These are phyloP conservation scores for Lepisosteus osseus DNA, from an alignment of 2,113 vertebrate species.

Conservation along the genomic window DNA sequence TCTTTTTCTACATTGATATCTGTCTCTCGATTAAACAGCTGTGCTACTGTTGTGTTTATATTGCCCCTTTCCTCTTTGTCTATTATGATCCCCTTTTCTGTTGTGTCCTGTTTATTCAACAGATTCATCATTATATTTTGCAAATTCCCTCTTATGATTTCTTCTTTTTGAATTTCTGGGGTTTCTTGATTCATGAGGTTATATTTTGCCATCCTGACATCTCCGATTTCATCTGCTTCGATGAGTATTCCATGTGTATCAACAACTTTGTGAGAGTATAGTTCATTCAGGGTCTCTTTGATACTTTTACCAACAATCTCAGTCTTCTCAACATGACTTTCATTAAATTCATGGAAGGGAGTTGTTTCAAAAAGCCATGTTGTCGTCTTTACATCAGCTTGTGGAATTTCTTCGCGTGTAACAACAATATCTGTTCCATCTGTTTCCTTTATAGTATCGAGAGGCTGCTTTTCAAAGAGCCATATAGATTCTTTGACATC, in stretches of 20 bases:
- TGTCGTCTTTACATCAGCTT: constrained; percentile 81
- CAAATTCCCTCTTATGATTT: constrained; percentile 77
- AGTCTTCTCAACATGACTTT: constrained; percentile 65
- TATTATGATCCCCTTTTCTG: constrained; percentile 64
- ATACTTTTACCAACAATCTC: constrained; percentile 85
- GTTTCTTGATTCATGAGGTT: constrained; percentile 79
- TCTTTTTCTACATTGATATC: constrained; percentile 68
- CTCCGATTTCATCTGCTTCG: constrained; percentile 83
- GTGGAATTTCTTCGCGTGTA: constrained; percentile 71
- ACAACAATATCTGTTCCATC: constrained; percentile 53
- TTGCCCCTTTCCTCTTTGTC: constrained; percentile 82
- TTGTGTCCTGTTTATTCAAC: constrained; percentile 64
- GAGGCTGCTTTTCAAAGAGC: constrained; percentile 86
- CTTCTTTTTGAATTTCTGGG: constrained; percentile 84
- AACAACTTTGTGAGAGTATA: constrained; percentile 79
- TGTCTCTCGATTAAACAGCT: constrained; percentile 73
- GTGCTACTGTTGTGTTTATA: constrained; percentile 72
- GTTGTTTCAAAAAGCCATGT: constrained; percentile 92
- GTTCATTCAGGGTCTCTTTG: constrained; percentile 80
- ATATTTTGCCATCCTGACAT: constrained; percentile 88
- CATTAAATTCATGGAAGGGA: constrained; percentile 80
- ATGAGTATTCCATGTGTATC: constrained; percentile 81
- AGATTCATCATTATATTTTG: constrained; percentile 82
- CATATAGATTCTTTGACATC: constrained; percentile 84
- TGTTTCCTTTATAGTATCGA: constrained; percentile 76